Conservation (phyloP, 1,140 invertebrate genomes). For the Phymorhynchus buccinoides region DNA sequence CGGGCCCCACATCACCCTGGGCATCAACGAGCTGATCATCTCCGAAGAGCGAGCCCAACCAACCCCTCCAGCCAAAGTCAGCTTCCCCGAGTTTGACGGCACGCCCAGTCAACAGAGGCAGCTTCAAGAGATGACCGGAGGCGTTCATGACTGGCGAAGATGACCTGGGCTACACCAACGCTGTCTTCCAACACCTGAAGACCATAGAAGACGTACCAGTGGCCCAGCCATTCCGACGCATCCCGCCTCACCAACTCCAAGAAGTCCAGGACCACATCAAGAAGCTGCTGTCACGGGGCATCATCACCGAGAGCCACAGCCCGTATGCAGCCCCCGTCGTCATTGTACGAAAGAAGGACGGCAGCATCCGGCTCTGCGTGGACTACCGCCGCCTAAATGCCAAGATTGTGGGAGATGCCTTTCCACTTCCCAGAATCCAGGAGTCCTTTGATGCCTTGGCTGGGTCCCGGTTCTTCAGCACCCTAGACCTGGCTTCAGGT, state of each 20-base stretch:
- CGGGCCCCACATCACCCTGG: background rate
- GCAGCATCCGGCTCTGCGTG: conserved; percentile 38
- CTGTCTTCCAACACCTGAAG: background rate
- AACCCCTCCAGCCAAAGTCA: background rate
- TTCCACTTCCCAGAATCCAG: conserved; percentile 46
- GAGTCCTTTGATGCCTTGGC: conserved; percentile 40
- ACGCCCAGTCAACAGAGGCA: background rate
- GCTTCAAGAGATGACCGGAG: background rate
- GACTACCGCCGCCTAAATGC: conserved; percentile 49
- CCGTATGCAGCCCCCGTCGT: conserved; percentile 45
- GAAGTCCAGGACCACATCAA: conserved; percentile 5
- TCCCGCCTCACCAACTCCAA: conserved; percentile 2
- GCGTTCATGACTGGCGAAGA: background rate
- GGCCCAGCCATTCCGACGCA: background rate
- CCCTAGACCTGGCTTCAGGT: conserved; percentile 42
- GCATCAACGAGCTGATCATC: background rate
- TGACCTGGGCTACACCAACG: background rate
- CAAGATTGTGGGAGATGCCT: conserved; percentile 35
- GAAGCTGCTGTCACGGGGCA: conserved; percentile 18
- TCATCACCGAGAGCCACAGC: conserved; percentile 36
- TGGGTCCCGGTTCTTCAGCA: conserved; percentile 43
- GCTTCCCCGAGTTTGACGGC: background rate
- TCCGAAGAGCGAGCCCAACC: background rate
- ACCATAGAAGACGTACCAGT: background rate
- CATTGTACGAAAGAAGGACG: conserved; percentile 65